Percentiles rank a stretch among this genome's conserved stretches.
Conservation (phyloP, 2,113 vertebrate species). For the Brienomyrus longianalis region DNA sequence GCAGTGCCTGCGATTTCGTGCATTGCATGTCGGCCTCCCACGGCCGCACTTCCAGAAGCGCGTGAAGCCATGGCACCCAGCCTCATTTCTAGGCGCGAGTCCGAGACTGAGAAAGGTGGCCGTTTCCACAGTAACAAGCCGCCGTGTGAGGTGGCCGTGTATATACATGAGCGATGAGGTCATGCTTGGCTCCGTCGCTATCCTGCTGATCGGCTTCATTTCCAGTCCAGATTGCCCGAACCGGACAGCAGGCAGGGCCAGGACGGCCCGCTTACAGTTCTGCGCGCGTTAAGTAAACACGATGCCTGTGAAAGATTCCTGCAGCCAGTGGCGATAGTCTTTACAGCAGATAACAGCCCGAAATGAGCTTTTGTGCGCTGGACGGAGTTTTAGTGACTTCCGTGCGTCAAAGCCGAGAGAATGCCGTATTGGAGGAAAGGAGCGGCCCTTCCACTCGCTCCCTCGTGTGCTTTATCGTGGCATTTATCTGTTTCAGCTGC, state of each 20-base stretch:
- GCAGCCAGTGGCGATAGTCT: not conserved
- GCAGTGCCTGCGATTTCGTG: not conserved
- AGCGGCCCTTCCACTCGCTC: not conserved
- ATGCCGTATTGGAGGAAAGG: not conserved
- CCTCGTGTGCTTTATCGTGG: not conserved
- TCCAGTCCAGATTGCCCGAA: not conserved
- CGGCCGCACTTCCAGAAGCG: not conserved
- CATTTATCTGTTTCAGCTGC: not conserved
- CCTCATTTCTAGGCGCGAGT: not conserved
- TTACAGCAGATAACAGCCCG: not conserved
- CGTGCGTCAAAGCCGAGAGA: not conserved
- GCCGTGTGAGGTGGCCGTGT: not conserved
- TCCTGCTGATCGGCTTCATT: not conserved
- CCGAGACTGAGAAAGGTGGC: not conserved
- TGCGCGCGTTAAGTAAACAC: not conserved
- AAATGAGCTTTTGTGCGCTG: not conserved
- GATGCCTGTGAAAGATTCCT: not conserved
- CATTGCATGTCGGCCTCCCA: not conserved
- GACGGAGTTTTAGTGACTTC: not conserved
- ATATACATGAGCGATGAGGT: not conserved
- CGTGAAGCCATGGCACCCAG: not conserved
- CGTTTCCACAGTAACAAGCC: not conserved
- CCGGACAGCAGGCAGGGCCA: not conserved
- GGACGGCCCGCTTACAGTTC: not conserved
- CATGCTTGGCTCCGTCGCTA: not conserved